Evolutionary conservation across 2,888 invertebrate species (phyloP).

Genomic region (Campoplex nolae): DNA sequence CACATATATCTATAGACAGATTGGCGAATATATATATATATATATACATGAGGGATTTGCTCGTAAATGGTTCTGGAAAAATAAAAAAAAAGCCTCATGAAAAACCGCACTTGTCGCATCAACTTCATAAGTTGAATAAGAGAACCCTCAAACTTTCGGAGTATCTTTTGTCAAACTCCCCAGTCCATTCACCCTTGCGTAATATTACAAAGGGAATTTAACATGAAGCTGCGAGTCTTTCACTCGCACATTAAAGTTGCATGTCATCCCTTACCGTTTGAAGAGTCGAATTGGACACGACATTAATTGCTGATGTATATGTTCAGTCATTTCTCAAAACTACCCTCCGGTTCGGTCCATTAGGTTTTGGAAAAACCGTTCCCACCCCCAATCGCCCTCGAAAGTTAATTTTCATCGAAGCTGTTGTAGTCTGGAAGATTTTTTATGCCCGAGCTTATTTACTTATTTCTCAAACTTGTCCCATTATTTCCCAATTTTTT

Average conservation of each 20-base stretch:
- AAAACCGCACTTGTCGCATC: conserved; percentile 34
- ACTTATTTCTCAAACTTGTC: neutral
- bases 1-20: conserved; percentile 7
- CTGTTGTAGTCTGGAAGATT: neutral
- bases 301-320: neutral
- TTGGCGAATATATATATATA: neutral
- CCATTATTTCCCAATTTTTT: neutral
- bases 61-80: conserved; percentile 13
- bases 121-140: conserved; percentile 11
- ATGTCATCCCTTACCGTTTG: neutral
- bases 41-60: conserved; percentile 9
- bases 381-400: neutral
- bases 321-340: neutral
- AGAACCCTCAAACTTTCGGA: conserved; percentile 17
- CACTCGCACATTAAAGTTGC: neutral
- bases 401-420: neutral
- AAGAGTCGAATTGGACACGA: neutral
- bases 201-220: conserved; percentile 8
- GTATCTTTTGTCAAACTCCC: conserved; percentile 11
- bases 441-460: neutral
- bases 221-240: neutral
- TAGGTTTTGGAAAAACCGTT: neutral
- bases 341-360: neutral
- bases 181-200: neutral
- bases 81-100: conserved; percentile 6